Conservation (phyloP, 2,888 invertebrate genomes). For the Drosophila flavopinicola region DNA sequence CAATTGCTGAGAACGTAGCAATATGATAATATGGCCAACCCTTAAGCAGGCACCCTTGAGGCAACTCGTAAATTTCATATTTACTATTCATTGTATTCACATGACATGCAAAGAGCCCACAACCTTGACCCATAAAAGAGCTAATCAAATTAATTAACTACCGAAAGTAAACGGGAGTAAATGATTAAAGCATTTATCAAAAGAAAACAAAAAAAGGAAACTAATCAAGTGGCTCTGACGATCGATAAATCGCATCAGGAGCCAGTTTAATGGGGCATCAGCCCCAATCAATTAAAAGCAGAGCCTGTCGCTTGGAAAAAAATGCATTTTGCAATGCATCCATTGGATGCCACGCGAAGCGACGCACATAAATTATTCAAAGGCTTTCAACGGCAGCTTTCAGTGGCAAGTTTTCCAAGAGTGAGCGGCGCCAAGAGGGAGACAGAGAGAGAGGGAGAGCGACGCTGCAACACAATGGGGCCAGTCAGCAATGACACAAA, state of each 20-base stretch:
- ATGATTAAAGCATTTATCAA: not conserved
- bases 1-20: not conserved
- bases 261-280: slow-evolving; percentile 1
- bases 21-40: slow-evolving; percentile 26
- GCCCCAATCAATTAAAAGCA: slow-evolving; percentile 24
- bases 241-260: slow-evolving; percentile 6
- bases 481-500: not conserved
- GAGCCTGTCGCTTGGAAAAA: not conserved
- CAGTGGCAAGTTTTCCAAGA: not conserved
- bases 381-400: slow-evolving; percentile 28
- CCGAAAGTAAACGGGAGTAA: slow-evolving; percentile 14
- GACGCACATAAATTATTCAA: slow-evolving; percentile 57
- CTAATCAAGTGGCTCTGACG: slow-evolving; percentile 2
- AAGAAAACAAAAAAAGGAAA: too few species aligned
- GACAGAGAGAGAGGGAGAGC: slow-evolving; percentile 1
- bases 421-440: too few species aligned
- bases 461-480: slow-evolving; percentile 21
- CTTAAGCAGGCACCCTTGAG: slow-evolving; percentile 13
- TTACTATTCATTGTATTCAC: slow-evolving; percentile 1
- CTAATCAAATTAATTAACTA: slow-evolving; percentile 57
- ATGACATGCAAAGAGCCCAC: slow-evolving; percentile 12
- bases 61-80: slow-evolving; percentile 21
- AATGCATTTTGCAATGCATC: slow-evolving; percentile 31
- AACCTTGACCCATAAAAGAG: slow-evolving; percentile 58
- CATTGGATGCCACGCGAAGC: slow-evolving; percentile 16